Conservation (phyloP, 1,140 invertebrate species). For the Macrobrachium rosenbergii region DNA sequence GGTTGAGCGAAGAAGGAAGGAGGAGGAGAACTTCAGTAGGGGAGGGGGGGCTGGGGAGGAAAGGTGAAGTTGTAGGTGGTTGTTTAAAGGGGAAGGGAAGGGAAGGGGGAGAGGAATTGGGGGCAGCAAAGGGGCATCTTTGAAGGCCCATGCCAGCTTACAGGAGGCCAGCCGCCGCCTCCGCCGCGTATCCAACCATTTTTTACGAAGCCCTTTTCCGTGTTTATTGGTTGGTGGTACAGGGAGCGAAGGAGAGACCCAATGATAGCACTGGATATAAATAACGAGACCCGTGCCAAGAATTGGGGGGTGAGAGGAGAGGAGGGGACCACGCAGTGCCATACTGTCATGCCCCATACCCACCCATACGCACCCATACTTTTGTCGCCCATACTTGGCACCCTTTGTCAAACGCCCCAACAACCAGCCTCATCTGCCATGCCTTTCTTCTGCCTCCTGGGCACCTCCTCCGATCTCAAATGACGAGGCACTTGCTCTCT, state of each 20-base stretch:
- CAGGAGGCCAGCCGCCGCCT: neutral
- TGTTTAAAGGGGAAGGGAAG: too few relatives aligned
- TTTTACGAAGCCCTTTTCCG: slow-evolving; percentile 54
- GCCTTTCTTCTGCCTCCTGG: too few relatives aligned
- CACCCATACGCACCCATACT: neutral
- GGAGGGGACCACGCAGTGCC: slow-evolving; percentile 36
- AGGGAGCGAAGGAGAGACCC: slow-evolving; percentile 48
- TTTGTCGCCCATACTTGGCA: slow-evolving; percentile 14
- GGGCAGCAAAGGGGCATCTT: neutral
- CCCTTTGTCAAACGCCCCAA: neutral
- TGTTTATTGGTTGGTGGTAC: slow-evolving; percentile 56
- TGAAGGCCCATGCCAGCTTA: slow-evolving; percentile 31
- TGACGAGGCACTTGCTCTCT: too few relatives aligned
- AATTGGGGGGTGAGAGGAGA: neutral
- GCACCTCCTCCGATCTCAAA: too few relatives aligned
- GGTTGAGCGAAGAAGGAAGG: slow-evolving; percentile 15
- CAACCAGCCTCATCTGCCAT: neutral
- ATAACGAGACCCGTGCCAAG: slow-evolving; percentile 57
- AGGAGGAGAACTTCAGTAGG: neutral
- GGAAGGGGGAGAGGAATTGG: too few relatives aligned
- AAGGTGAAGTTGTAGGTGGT: too few relatives aligned
- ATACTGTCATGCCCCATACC: slow-evolving; percentile 56
- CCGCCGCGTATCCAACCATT: slow-evolving; percentile 44
- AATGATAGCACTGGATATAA: slow-evolving; percentile 58
- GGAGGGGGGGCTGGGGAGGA: too few relatives aligned